Evolutionary conservation across 2,888 invertebrate species (phyloP).

Genomic region (Liopterus haemorrhoidalis): DNA sequence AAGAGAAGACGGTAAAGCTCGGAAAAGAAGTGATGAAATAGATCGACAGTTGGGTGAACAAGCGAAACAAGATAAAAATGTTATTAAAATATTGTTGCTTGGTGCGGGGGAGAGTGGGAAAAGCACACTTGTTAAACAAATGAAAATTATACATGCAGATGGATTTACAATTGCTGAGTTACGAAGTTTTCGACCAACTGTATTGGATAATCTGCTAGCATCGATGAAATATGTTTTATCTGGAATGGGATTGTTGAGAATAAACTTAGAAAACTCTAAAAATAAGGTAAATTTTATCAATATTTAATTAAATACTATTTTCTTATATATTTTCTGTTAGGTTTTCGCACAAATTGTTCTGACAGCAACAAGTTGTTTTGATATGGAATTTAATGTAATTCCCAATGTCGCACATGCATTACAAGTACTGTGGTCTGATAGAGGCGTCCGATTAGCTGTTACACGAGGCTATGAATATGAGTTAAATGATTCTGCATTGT

Average conservation of each 20-base stretch:
- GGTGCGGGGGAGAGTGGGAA: constrained; percentile 65
- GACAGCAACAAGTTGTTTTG: constrained; percentile 50
- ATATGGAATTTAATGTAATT: constrained; percentile 51
- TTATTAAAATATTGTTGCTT: constrained; percentile 57
- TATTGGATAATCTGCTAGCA: constrained; percentile 57
- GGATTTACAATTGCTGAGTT: constrained; percentile 58
- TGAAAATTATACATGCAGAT: constrained; percentile 64
- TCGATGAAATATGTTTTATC: constrained; percentile 64
- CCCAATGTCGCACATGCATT: constrained; percentile 50
- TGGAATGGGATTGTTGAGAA: constrained; percentile 59
- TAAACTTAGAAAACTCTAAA: constrained; percentile 55
- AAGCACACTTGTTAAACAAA: constrained; percentile 62
- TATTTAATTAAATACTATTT: constrained; percentile 4
- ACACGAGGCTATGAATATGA: constrained; percentile 63
- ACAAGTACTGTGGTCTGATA: constrained; percentile 57
- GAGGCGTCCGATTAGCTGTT: constrained; percentile 57
- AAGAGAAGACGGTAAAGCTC: constrained; percentile 55
- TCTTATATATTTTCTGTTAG: constrained; percentile 37
- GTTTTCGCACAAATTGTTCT: constrained; percentile 50
- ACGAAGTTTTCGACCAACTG: constrained; percentile 57
- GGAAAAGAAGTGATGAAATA: constrained; percentile 55
- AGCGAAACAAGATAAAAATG: constrained; percentile 54
- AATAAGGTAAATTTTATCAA: constrained; percentile 45
- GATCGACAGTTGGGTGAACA: constrained; percentile 54
- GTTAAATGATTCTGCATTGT: constrained; percentile 60